phyloP scores from a whole-genome alignment of 2,113 vertebrate genomes.

The Chloropsis hardwickii region DNA sequence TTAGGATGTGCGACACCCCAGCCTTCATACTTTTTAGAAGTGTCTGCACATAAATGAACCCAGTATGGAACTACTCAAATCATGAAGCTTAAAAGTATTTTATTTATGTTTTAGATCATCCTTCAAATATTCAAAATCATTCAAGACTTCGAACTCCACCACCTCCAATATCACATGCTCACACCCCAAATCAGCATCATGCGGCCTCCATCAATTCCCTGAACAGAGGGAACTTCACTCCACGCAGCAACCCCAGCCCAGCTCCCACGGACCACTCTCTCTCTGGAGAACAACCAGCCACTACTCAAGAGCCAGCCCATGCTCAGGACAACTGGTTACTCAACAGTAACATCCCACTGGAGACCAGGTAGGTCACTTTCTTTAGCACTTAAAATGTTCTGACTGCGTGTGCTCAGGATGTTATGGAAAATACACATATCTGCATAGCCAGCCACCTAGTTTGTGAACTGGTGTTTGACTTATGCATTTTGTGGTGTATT shows the following conservation, averaged over 20 bases:
- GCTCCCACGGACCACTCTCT: conserved; percentile 91
- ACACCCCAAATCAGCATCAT: conserved; percentile 91
- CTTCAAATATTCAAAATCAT: conserved; percentile 87
- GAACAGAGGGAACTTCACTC: conserved; percentile 92
- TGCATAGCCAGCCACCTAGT: background rate
- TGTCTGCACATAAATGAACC: background rate
- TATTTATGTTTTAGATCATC: conserved; percentile 75
- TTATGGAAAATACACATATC: background rate
- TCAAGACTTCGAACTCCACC: conserved; percentile 91
- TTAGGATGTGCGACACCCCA: background rate
- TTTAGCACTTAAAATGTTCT: background rate
- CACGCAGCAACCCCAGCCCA: conserved; percentile 93
- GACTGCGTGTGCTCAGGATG: background rate
- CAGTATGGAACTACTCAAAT: background rate
- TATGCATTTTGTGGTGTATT: background rate
- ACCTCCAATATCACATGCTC: conserved; percentile 87
- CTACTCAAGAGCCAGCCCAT: conserved; percentile 83
- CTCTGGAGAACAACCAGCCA: conserved; percentile 84
- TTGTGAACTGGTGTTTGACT: background rate
- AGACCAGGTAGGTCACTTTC: conserved; percentile 85
- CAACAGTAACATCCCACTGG: conserved; percentile 98
- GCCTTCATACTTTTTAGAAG: background rate
- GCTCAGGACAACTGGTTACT: conserved; percentile 98
- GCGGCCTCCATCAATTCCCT: conserved; percentile 90
- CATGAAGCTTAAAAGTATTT: background rate